Evolutionary conservation across 2,797 vertebrate genomes (phyloP).

Genomic region (Geotrypetes seraphini): DNA sequence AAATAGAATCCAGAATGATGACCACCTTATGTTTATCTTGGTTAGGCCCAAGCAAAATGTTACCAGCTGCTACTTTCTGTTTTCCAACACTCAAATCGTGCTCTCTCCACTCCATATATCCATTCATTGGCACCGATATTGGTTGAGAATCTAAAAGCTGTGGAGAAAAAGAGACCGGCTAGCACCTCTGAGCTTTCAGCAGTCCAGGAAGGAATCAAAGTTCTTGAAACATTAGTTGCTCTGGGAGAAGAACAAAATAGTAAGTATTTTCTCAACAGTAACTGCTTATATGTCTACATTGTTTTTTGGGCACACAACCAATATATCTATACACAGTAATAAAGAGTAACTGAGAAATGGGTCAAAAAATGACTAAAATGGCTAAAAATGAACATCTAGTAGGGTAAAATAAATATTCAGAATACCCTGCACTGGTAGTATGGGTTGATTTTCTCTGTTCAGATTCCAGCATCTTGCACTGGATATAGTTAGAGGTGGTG

Average conservation of each 20-base stretch:
- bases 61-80: slow-evolving; percentile 93
- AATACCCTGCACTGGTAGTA: too few relatives aligned
- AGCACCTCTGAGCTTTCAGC: slow-evolving; percentile 76
- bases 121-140: slow-evolving; percentile 83
- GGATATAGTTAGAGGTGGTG: too few relatives aligned
- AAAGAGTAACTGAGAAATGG: too few relatives aligned
- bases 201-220: slow-evolving; percentile 89
- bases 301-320: too few relatives aligned
- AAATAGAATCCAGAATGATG: too few relatives aligned
- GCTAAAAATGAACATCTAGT: too few relatives aligned
- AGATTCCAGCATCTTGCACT: too few relatives aligned
- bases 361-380: too few relatives aligned
- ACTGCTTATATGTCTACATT: too few relatives aligned
- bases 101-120: slow-evolving; percentile 90
- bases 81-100: slow-evolving; percentile 86
- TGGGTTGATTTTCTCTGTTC: too few relatives aligned
- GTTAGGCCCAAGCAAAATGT: slow-evolving; percentile 87
- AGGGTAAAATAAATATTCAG: too few relatives aligned
- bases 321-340: too few relatives aligned
- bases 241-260: slow-evolving; percentile 92
- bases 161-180: slow-evolving; percentile 70
- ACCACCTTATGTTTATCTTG: slow-evolving; percentile 31
- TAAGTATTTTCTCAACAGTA: slow-evolving; percentile 74
- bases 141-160: slow-evolving; percentile 89
- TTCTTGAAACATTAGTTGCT: slow-evolving; percentile 84